Percentiles rank a stretch among this genome's conserved stretches.
phyloP scores from a whole-genome alignment of 2,113 vertebrate genomes.

The Malurus alboscapulatus region DNA sequence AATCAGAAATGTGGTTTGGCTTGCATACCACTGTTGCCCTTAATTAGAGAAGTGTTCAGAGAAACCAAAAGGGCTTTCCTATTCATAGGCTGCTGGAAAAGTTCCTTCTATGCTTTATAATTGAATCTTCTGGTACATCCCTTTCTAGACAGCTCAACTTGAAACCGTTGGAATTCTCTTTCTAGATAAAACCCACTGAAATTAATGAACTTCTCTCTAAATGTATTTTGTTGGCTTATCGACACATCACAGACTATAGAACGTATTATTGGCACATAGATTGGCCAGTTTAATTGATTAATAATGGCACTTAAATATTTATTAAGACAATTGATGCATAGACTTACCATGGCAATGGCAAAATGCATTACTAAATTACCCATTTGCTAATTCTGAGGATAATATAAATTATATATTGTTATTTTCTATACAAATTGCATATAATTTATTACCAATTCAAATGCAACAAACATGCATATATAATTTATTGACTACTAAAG shows the following conservation, averaged over 20 bases:
- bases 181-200: slow-evolving; percentile 16
- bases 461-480: neutral
- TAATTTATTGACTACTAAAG: neutral
- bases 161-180: slow-evolving; percentile 36
- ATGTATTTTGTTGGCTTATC: slow-evolving; percentile 45
- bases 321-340: slow-evolving; percentile 30
- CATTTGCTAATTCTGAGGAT: neutral
- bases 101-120: neutral
- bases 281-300: slow-evolving; percentile 50
- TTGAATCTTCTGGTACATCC: neutral
- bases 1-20: neutral
- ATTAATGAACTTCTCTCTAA: slow-evolving; percentile 45
- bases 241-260: slow-evolving; percentile 20
- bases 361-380: slow-evolving; percentile 46
- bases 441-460: neutral
- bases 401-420: neutral
- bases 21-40: neutral
- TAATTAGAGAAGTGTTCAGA: neutral
- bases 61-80: neutral
- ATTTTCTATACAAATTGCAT: neutral
- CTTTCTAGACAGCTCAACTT: slow-evolving; percentile 34
- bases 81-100: neutral
- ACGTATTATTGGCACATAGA: slow-evolving; percentile 22
- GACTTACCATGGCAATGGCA: neutral
- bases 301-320: slow-evolving; percentile 62